A percentile compares a stretch with the other conserved stretches of the same genome.
Conservation (phyloP, 1,140 invertebrate genomes). For the Achroia grisella region DNA sequence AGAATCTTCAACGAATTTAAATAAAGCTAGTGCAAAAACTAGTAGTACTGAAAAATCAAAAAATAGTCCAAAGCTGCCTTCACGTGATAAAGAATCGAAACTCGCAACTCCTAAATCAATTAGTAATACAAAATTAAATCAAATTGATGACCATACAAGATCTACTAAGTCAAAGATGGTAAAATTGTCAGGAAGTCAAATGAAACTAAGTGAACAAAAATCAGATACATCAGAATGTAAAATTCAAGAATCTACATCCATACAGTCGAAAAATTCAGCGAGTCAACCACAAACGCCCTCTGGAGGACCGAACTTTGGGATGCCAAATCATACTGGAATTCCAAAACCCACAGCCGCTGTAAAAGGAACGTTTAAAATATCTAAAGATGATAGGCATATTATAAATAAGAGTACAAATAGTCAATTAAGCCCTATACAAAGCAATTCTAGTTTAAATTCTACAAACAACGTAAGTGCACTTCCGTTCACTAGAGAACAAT, state of each 20-base stretch:
- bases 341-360: conserved; percentile 93
- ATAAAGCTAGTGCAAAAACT: conserved; percentile 45
- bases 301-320: conserved; percentile 35
- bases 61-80: conserved; percentile 68
- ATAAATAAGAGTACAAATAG: conserved; percentile 65
- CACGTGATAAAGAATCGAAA: conserved; percentile 70
- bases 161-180: conserved; percentile 57
- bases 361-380: conserved; percentile 86
- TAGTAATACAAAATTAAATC: conserved; percentile 65
- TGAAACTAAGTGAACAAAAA: conserved; percentile 54
- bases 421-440: conserved; percentile 72
- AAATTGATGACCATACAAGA: conserved; percentile 55
- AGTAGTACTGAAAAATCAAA: conserved; percentile 59
- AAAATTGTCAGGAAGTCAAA: conserved; percentile 65
- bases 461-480: conserved; percentile 61
- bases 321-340: conserved; percentile 79
- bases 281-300: conserved; percentile 39
- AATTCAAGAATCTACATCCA: conserved; percentile 26
- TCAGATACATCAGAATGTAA: conserved; percentile 39
- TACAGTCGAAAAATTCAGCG: conserved; percentile 27
- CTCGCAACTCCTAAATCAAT: conserved; percentile 62
- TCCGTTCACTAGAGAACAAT: conserved; percentile 69
- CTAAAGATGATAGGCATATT: conserved; percentile 66
- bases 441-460: conserved; percentile 75
- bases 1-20: conserved; percentile 51